phyloP scores from a whole-genome alignment of 2,797 vertebrate genomes.

The Etheostoma nigrum region DNA sequence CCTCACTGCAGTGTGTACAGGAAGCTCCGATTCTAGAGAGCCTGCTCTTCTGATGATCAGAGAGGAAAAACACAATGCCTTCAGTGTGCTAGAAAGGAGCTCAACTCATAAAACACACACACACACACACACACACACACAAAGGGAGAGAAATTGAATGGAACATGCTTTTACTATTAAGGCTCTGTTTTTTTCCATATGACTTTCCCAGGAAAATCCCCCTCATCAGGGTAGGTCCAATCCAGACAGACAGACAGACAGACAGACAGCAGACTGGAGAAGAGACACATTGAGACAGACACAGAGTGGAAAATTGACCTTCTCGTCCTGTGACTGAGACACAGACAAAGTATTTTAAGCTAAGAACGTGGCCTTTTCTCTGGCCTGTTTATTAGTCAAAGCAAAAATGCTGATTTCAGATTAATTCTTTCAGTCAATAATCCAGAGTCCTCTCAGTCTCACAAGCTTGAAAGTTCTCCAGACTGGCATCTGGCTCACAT shows the following conservation, averaged over 20 bases:
- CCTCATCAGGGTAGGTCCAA: constrained; percentile 75
- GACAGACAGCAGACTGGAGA: constrained; percentile 78
- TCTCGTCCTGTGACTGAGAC: constrained; percentile 23
- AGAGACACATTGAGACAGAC: constrained; percentile 59
- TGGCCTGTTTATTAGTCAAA: constrained; percentile 26
- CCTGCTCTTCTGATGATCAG: constrained; percentile 76
- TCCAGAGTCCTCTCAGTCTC: constrained; percentile 25
- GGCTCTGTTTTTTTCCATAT: constrained; percentile 77
- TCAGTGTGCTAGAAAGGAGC: constrained; percentile 78
- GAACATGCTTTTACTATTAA: constrained; percentile 85
- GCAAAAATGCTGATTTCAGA: constrained; percentile 38
- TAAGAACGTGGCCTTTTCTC: constrained; percentile 24
- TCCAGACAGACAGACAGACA: constrained; percentile 80
- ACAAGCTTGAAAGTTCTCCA: constrained; percentile 18
- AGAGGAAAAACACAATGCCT: constrained; percentile 81
- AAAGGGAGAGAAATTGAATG: constrained; percentile 69
- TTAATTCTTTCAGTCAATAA: neutral
- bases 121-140: constrained; percentile 37
- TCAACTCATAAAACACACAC: constrained; percentile 74
- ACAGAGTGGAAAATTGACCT: constrained; percentile 53
- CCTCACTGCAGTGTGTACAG: constrained; percentile 76
- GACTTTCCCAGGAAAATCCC: constrained; percentile 86
- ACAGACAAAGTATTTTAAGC: constrained; percentile 47
- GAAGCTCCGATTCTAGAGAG: constrained; percentile 76
- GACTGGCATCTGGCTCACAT: constrained; percentile 50